phyloP scores from a whole-genome alignment of 1,140 invertebrate species.

The Apis mellifera region DNA sequence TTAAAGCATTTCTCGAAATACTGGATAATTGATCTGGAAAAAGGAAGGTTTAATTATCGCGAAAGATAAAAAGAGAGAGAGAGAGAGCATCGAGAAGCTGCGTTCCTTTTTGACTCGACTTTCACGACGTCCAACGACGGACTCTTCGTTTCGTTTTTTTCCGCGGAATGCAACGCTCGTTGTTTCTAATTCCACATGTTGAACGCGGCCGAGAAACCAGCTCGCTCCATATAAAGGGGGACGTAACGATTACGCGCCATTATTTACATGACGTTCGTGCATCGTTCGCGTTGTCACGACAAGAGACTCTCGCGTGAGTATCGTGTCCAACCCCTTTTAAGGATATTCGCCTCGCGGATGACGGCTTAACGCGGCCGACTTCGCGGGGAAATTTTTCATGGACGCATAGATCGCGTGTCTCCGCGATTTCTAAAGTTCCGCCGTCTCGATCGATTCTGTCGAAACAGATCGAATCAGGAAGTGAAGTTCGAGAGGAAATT shows the following conservation, averaged over 20 bases:
- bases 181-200: conserved; percentile 59
- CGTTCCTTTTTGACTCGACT: conserved; percentile 31
- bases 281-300: conserved; percentile 19
- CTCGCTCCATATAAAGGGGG: conserved; percentile 41
- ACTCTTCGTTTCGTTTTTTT: conserved; percentile 30
- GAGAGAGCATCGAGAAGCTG: background rate
- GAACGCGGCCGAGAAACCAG: conserved; percentile 39
- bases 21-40: too few species aligned
- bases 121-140: conserved; percentile 45
- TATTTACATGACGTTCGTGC: conserved; percentile 29
- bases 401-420: background rate
- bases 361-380: background rate
- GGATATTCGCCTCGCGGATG: background rate
- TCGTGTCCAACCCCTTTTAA: conserved; percentile 29
- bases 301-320: background rate
- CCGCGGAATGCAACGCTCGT: background rate
- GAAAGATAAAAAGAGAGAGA: background rate
- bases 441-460: background rate
- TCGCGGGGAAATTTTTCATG: background rate
- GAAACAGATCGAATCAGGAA: too few species aligned
- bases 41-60: background rate
- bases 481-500: too few species aligned
- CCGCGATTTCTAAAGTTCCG: background rate
- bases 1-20: too few species aligned
- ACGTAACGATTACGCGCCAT: conserved; percentile 42